phyloP scores from a whole-genome alignment of 2,797 vertebrate genomes.

The Tinamus major region DNA sequence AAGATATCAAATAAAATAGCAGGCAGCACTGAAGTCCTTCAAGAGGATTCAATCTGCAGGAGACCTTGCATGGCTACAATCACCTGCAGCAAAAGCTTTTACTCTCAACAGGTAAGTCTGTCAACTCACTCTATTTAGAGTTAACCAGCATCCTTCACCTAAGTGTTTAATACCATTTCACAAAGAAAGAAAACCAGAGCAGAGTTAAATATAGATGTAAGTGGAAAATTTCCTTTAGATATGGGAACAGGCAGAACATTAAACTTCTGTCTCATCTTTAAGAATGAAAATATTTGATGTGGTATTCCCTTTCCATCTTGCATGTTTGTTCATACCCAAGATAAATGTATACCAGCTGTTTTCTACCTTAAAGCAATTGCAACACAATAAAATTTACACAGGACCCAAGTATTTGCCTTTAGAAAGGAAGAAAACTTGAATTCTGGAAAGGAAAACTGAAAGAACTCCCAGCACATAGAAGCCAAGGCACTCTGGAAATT shows the following conservation, averaged over 20 bases:
- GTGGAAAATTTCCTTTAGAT: background rate
- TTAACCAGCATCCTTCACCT: constrained; percentile 1
- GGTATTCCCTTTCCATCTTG: background rate
- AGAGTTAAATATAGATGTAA: background rate
- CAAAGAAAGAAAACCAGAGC: background rate
- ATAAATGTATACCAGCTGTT: background rate
- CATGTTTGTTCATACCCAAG: background rate
- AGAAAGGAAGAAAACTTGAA: background rate
- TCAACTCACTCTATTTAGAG: background rate
- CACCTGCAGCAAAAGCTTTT: constrained; percentile 50
- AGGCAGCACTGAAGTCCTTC: constrained; percentile 50
- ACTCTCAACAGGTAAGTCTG: constrained; percentile 37
- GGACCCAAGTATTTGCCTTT: background rate
- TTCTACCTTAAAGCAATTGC: background rate
- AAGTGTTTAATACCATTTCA: background rate
- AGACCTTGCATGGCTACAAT: background rate
- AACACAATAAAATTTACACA: background rate
- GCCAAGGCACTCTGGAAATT: background rate
- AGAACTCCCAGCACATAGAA: background rate
- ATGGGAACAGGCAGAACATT: background rate
- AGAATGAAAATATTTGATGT: background rate
- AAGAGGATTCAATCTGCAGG: constrained; percentile 28
- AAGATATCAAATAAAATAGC: constrained; percentile 58
- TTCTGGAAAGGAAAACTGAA: background rate
- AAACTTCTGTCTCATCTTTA: background rate